Conservation (phyloP, 2,888 invertebrate genomes). For the Meteorus cinctellus region DNA sequence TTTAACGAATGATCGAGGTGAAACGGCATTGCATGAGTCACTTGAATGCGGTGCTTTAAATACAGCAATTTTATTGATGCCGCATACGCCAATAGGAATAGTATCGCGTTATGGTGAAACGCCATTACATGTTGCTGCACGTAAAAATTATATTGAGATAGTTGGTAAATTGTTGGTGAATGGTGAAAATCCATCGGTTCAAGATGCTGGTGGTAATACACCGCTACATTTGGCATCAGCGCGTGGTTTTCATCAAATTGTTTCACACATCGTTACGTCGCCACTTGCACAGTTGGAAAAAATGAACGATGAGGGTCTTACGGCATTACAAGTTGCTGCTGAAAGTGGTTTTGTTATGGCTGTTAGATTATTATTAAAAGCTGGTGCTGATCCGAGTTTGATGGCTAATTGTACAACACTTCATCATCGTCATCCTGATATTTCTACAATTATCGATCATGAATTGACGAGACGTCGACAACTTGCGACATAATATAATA, state of each 20-base stretch:
- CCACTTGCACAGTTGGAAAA: slow-evolving; percentile 67
- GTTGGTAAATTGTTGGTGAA: slow-evolving; percentile 62
- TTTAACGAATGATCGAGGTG: slow-evolving; percentile 69
- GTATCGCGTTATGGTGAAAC: slow-evolving; percentile 69
- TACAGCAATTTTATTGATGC: slow-evolving; percentile 59
- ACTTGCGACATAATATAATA: slow-evolving; percentile 58
- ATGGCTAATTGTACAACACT: slow-evolving; percentile 55
- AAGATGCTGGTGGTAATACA: slow-evolving; percentile 69
- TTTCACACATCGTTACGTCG: slow-evolving; percentile 65
- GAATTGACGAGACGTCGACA: slow-evolving; percentile 64
- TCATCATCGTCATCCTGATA: slow-evolving; percentile 62
- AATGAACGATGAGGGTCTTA: slow-evolving; percentile 66
- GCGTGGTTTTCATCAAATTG: slow-evolving; percentile 69
- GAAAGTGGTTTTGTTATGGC: slow-evolving; percentile 70
- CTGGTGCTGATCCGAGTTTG: slow-evolving; percentile 63
- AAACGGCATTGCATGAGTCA: slow-evolving; percentile 68
- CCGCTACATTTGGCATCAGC: slow-evolving; percentile 71
- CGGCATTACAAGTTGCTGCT: slow-evolving; percentile 70
- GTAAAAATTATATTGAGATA: slow-evolving; percentile 64
- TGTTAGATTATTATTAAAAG: slow-evolving; percentile 61
- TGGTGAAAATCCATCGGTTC: slow-evolving; percentile 64
- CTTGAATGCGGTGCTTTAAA: slow-evolving; percentile 63
- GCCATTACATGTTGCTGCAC: slow-evolving; percentile 68
- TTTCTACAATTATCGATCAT: slow-evolving; percentile 60
- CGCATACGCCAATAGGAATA: slow-evolving; percentile 57